Evolutionary conservation across 2,888 invertebrate genomes (phyloP), one percentile per base, ranked within the genome.

Genomic region (Mythimna ferrago): DNA sequence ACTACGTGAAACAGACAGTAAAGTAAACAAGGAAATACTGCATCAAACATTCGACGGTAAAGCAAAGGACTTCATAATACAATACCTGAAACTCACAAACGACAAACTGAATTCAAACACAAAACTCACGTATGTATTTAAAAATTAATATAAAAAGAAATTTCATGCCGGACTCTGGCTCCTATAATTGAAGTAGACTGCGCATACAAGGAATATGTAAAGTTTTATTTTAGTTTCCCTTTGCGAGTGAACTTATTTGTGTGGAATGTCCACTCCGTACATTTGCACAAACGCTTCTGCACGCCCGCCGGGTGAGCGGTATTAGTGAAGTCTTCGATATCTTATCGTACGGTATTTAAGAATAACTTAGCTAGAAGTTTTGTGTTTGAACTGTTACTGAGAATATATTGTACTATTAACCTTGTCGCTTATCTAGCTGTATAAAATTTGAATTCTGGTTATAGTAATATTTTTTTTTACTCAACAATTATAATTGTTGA

Each of bases 131-230:
- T 60, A 61, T 81, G 41, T 60, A 61, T 84, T 73, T 58, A 77
- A 83, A 91, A 91, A 93, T 91, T 92, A 91, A 93, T 92, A 73
- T 71, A 35, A 73, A 67, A 73, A 72, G 67, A 71, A 38, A 66
- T 64, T 80, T 86, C 58, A 48, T 65, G 57, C 73, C 19, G 73
- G 73, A 73, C 72, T 71, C 64, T 71, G 57, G 65, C 80, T 81
- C 21, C 88, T 90, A 89, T 93, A 92, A 93, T 92, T 92, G 89
- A 88, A 90, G 85, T 79, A 77, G 87, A 86, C 85, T 84, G 83
- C 81, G 74, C 78, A 88, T 73, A 76, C 69, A 71, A 80, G 87
- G 85, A 87, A 86, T 91, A 89, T 91, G 89, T 92, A 88, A 90
- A 88, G 86, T 89, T 86, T 82, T 92, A 92, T 93, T 93, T 90